A percentile compares a stretch with the other conserved stretches of the same genome.
These are phyloP conservation scores for Phymorhynchus buccinoides DNA, from an alignment of 1,140 invertebrate genomes.

Conservation along the genomic window DNA sequence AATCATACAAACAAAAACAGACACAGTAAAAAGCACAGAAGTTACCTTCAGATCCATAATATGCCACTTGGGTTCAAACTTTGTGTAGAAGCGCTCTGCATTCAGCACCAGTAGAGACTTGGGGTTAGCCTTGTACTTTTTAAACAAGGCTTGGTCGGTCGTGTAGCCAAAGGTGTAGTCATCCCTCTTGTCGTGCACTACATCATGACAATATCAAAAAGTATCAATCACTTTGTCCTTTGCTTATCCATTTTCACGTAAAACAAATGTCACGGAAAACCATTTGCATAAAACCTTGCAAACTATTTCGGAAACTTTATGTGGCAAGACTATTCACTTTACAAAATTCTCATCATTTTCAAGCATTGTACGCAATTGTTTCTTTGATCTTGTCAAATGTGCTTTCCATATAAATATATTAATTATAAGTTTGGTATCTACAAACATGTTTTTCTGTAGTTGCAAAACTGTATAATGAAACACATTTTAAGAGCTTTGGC, in stretches of 20 bases:
- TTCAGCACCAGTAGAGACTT: constrained; percentile 76
- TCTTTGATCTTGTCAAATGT: too few species aligned
- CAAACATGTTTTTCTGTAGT: too few species aligned
- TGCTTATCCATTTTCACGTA: neutral
- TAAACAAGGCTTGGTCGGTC: constrained; percentile 56
- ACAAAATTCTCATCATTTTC: too few species aligned
- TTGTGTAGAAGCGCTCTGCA: constrained; percentile 76
- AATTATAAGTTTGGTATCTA: too few species aligned
- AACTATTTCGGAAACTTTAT: too few species aligned
- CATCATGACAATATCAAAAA: neutral
- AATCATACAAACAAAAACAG: neutral
- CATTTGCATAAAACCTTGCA: too few species aligned
- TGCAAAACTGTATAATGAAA: too few species aligned
- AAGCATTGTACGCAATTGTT: too few species aligned
- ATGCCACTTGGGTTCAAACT: constrained; percentile 76
- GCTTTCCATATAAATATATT: too few species aligned
- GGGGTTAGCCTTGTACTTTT: constrained; percentile 73
- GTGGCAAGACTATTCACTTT: too few species aligned
- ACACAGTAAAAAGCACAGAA: neutral
- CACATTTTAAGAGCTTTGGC: too few species aligned
- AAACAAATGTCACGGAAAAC: too few species aligned
- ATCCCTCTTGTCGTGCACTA: constrained; percentile 72
- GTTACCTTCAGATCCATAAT: constrained; percentile 60
- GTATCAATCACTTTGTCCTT: neutral
- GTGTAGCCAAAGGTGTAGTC: constrained; percentile 65